Conservation (phyloP, 2,888 invertebrate species). For the Nemotelus nigrinus region DNA sequence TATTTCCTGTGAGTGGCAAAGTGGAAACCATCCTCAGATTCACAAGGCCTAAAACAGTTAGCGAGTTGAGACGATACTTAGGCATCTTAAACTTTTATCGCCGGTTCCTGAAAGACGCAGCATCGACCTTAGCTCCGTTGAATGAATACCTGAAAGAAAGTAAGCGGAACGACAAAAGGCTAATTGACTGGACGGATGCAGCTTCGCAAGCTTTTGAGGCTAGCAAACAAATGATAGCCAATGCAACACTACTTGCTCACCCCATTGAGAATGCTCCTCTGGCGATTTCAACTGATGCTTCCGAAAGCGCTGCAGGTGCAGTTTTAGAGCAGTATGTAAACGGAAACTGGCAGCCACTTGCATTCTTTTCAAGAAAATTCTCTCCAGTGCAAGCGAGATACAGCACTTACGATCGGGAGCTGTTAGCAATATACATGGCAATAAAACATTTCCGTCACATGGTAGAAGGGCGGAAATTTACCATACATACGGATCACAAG, state of each 20-base stretch:
- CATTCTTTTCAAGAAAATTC: slow-evolving; percentile 59
- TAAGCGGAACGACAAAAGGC: not conserved
- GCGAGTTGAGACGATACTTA: slow-evolving; percentile 11
- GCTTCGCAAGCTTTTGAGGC: not conserved
- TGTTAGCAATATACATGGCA: slow-evolving; percentile 58
- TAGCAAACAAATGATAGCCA: not conserved
- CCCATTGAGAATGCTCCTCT: not conserved
- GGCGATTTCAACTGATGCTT: slow-evolving; percentile 5
- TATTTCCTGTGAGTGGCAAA: not conserved
- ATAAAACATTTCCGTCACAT: slow-evolving; percentile 6
- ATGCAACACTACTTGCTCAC: not conserved
- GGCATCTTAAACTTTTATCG: slow-evolving; percentile 18
- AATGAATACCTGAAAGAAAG: not conserved
- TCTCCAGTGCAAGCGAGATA: slow-evolving; percentile 57
- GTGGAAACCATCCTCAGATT: slow-evolving; percentile 22
- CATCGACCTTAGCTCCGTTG: slow-evolving; percentile 9
- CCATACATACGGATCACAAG: slow-evolving; percentile 13
- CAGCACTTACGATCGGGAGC: slow-evolving; percentile 58
- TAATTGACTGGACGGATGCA: not conserved
- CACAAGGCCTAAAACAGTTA: slow-evolving; percentile 5
- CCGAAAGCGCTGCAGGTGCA: no score
- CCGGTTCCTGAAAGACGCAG: slow-evolving; percentile 12
- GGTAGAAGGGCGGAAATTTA: not conserved
- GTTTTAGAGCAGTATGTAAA: slow-evolving; percentile 56
- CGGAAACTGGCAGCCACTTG: slow-evolving; percentile 57